Evolutionary conservation across 2,888 invertebrate genomes (phyloP).

Genomic region (Argyresthia albistria): DNA sequence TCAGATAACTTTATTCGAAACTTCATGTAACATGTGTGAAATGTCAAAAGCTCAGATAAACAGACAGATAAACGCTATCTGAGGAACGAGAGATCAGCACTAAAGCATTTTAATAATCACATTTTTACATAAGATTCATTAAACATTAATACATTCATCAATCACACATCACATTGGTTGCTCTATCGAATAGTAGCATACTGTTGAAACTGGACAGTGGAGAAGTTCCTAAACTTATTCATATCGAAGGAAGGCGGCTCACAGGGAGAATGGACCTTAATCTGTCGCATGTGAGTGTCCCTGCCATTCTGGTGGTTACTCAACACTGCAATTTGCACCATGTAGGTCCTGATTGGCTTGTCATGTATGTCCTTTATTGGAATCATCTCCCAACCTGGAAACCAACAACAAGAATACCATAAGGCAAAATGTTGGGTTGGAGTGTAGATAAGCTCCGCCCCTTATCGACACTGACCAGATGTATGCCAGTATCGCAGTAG

Average conservation of each 20-base stretch:
- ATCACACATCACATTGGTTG: not conserved
- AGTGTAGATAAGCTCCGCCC: too few species aligned
- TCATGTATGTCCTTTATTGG: constrained; percentile 91
- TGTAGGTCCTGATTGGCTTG: constrained; percentile 92
- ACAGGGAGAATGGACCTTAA: constrained; percentile 93
- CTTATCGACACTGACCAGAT: too few species aligned
- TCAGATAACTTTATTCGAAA: too few species aligned
- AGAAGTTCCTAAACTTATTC: constrained; percentile 83
- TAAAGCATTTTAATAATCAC: too few species aligned
- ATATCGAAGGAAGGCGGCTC: constrained; percentile 77
- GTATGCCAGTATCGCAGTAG: too few species aligned
- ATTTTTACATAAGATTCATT: too few species aligned
- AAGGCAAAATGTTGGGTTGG: not conserved
- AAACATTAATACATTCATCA: too few species aligned
- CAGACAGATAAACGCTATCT: too few species aligned
- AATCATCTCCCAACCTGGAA: constrained; percentile 93
- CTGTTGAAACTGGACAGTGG: constrained; percentile 86
- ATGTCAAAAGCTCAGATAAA: too few species aligned
- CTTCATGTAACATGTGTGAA: too few species aligned
- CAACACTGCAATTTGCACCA: constrained; percentile 96
- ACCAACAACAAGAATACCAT: not conserved
- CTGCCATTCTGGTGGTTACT: constrained; percentile 99
- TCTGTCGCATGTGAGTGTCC: constrained; percentile 98
- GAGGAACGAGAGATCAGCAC: too few species aligned
- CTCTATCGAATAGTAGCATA: constrained; percentile 84